These are phyloP conservation scores for Rhinichthys osculus DNA, from an alignment of 2,797 vertebrate species.

Conservation along the genomic window DNA sequence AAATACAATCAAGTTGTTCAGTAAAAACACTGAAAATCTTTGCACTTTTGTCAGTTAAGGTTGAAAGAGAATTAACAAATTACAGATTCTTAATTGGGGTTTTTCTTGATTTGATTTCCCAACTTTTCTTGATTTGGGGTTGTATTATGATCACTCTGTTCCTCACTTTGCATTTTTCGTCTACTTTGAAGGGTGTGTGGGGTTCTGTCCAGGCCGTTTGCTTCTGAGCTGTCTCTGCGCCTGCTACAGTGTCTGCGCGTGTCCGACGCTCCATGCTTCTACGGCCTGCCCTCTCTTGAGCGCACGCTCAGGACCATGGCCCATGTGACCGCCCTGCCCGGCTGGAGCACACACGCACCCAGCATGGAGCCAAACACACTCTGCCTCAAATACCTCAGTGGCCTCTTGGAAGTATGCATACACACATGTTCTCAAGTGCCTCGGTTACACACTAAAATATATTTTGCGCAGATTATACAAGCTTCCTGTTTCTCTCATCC, in stretches of 20 bases:
- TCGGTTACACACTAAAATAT: background rate
- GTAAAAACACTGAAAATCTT: background rate
- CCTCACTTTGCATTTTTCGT: conserved; percentile 40
- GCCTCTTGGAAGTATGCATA: conserved; percentile 87
- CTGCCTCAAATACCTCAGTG: conserved; percentile 89
- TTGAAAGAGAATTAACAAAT: background rate
- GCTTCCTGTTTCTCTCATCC: background rate
- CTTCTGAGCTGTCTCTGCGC: conserved; percentile 88
- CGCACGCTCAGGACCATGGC: conserved; percentile 90
- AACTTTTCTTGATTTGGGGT: background rate
- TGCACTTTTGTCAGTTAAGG: background rate
- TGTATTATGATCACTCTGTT: background rate
- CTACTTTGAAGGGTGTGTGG: conserved; percentile 80
- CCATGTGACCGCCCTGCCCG: conserved; percentile 86
- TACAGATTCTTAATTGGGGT: background rate
- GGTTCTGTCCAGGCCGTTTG: conserved; percentile 83
- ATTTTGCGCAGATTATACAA: background rate
- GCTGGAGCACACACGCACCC: conserved; percentile 88
- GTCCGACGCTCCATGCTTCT: conserved; percentile 92
- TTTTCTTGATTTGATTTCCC: background rate
- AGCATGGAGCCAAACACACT: conserved; percentile 79
- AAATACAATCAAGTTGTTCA: background rate
- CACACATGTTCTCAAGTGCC: conserved; percentile 8
- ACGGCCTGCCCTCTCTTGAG: conserved; percentile 93
- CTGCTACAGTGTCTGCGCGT: conserved; percentile 90